Conservation (phyloP, 1,140 invertebrate species). For the Drosophila kohkoa region DNA sequence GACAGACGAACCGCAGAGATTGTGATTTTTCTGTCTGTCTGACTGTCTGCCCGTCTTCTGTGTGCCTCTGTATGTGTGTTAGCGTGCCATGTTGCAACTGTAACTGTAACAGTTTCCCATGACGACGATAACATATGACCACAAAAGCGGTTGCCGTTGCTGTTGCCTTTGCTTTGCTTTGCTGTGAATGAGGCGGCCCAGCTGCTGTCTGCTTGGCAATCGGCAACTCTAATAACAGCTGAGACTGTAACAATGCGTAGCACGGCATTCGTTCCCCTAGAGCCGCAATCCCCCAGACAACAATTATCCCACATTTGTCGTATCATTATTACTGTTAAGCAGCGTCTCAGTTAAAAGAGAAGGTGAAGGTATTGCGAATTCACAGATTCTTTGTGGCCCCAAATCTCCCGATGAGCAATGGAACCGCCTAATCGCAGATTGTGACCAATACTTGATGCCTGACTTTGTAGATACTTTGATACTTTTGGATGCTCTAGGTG, state of each 20-base stretch:
- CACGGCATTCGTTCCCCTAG: not conserved
- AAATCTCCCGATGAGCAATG: not conserved
- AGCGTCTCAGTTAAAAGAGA: not conserved
- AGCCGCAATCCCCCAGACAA: not conserved
- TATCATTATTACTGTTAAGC: not conserved
- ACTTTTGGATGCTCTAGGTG: no score
- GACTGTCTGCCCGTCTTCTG: not conserved
- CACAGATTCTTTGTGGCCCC: not conserved
- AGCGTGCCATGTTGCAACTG: conserved; percentile 64
- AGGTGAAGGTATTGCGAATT: not conserved
- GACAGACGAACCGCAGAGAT: conserved; percentile 74
- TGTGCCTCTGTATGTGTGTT: conserved; percentile 4
- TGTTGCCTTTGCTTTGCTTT: conserved; percentile 34
- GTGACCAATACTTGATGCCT: no score
- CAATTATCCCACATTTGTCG: conserved; percentile 21
- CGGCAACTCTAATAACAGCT: conserved; percentile 17
- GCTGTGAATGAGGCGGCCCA: conserved; percentile 18
- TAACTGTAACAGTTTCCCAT: conserved; percentile 82
- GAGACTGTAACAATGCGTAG: conserved; percentile 34
- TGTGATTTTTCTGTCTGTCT: conserved; percentile 27
- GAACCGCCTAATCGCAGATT: no score
- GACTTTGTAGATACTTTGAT: no score
- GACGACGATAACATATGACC: conserved; percentile 62
- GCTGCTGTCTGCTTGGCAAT: conserved; percentile 28
- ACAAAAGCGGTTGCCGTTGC: conserved; percentile 57